Conservation (phyloP, 2,888 invertebrate species). For the Disparrhopalites patrizii region DNA sequence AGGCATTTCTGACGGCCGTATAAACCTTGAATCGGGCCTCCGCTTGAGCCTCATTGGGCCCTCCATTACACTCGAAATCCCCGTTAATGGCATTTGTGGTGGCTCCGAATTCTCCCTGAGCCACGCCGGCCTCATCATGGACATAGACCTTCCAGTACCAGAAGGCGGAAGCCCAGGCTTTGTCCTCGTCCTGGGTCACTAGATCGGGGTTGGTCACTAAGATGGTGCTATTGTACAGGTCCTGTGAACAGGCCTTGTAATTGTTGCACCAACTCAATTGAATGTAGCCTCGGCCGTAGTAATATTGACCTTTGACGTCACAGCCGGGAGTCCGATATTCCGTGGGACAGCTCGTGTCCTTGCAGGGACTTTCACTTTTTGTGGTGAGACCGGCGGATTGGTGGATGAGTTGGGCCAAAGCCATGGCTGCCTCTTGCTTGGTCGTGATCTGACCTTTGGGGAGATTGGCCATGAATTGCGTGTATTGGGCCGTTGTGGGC, state of each 20-base stretch:
- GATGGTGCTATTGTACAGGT: constrained; percentile 1
- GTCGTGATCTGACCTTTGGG: no score
- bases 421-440: no score
- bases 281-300: constrained; percentile 18
- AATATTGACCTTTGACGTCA: background rate
- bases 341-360: no score
- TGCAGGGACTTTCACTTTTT: no score
- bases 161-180: constrained; percentile 14
- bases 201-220: constrained; percentile 18
- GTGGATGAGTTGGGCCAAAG: no score
- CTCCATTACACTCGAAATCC: constrained; percentile 19
- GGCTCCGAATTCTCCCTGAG: constrained; percentile 14
- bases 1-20: no score
- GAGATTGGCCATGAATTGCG: no score
- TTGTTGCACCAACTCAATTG: constrained; percentile 19
- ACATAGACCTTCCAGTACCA: constrained; percentile 25
- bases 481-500: no score
- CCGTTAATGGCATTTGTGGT: constrained; percentile 32
- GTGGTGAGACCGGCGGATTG: no score
- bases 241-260: constrained; percentile 13
- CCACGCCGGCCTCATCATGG: background rate
- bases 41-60: constrained; percentile 14
- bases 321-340: constrained; percentile 1
- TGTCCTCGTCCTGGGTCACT: constrained; percentile 13
- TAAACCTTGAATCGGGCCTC: no score